phyloP scores from a whole-genome alignment of 2,797 vertebrate genomes.

The Crocidura indochinensis region DNA sequence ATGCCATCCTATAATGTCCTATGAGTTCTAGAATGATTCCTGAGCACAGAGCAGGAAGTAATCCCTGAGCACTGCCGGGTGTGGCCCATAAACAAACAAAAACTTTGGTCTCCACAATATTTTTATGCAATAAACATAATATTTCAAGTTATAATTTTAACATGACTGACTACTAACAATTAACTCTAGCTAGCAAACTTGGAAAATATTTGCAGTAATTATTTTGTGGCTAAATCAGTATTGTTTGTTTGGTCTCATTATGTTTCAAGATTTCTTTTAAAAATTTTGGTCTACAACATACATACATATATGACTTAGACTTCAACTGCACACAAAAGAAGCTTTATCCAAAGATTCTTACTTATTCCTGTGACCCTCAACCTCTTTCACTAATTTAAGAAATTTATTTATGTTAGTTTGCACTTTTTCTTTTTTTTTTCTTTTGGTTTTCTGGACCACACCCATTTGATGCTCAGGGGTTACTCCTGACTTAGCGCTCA shows the following conservation, averaged over 20 bases:
- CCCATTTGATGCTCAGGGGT: too few species aligned
- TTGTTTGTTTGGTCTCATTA: constrained; percentile 4
- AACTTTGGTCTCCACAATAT: background rate
- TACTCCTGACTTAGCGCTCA: too few species aligned
- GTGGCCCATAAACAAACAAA: background rate
- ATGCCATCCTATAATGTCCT: too few species aligned
- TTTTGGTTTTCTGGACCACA: too few species aligned
- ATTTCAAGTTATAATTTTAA: too few species aligned
- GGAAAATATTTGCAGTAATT: background rate
- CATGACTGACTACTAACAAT: background rate
- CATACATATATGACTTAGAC: background rate
- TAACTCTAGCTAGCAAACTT: constrained; percentile 1
- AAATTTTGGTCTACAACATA: background rate
- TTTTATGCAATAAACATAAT: background rate
- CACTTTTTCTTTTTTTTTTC: background rate
- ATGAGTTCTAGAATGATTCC: too few species aligned
- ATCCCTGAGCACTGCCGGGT: too few species aligned
- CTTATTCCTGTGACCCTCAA: background rate
- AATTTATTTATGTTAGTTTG: background rate
- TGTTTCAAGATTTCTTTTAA: constrained; percentile 25
- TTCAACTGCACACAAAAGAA: background rate
- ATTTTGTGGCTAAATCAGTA: constrained; percentile 17
- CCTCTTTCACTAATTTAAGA: background rate
- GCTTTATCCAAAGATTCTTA: background rate
- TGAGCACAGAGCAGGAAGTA: too few species aligned